Evolutionary conservation across 2,113 vertebrate species (phyloP), one percentile per base, ranked within the genome.

Genomic region (Ciconia boyciana): DNA sequence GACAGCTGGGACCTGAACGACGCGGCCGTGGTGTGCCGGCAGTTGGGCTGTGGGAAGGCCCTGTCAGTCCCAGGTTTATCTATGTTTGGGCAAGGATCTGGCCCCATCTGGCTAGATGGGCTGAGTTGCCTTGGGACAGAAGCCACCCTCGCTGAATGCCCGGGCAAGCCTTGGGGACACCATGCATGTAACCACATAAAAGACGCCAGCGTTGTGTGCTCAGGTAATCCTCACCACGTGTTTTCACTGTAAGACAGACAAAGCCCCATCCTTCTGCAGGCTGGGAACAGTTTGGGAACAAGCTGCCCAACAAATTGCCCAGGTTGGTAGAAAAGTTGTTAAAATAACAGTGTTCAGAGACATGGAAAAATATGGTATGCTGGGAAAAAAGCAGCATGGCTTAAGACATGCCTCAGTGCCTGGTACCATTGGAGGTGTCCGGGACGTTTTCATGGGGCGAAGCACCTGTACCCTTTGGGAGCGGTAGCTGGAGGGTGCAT

Each of bases 1-100:
- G 98, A 99, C 1, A 95, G 98, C 44, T 99, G 99, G 78, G 98
- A 98, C 92, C 97, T 99, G 79, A 98, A 98, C 14, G 97, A 99
- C 29, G 99, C 98, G 1, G 17, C 69, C 1, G 83, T 87, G 98
- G 98, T 97, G 34, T 98, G 98, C 87, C 87, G 85, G 28, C 96
- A 97, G 77, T 72, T 98, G 86, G 97, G 96, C 57, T 98, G 98
- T 0, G 97, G 98, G 13, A 57, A 8, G 0, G 86, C 85, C 3
- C 1, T 94, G 6, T 85, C 83, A 7, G 95, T 87, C 2, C 83
- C 41, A 7, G 54, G 69, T 16, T 69, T 31, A 8, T 54, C 95
- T 10, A 6, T 9, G 3, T 95, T 94, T 41, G 94, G 94, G 8
- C 36, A 41, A 74, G 94, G 92, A 52, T 44, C 46, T 5, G 78